Evolutionary conservation across 2,888 invertebrate genomes (phyloP), one percentile per base, ranked within the genome.

Genomic region (Phortica okadai): DNA sequence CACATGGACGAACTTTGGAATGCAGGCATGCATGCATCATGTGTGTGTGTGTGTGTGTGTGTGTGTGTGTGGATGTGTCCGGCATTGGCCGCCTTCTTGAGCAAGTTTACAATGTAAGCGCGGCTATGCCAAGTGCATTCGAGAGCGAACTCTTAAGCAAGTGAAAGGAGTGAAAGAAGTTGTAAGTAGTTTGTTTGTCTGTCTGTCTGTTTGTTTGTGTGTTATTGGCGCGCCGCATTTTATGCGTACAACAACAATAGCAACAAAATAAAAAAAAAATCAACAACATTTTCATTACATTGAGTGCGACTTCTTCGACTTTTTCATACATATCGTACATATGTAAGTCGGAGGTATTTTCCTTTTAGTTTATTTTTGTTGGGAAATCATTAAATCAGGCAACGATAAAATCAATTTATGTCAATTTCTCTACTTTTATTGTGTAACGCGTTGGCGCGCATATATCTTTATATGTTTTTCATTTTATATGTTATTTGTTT

Each of bases 261-360:
- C 62, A 62, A 21, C 62, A 62, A 64, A 62, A 5, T 16, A 25
- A 10, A 66, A 41, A 41, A 4, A 62, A 33, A n/a, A 66, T 82
- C 87, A 88, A 62, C 62, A 87, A 85, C 87, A 85, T 85, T 88
- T 85, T 88, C 85, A 85, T 85, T 85, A 88, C 86, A 88, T 88
- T 88, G 87, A 88, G 85, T 62, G 73, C 54, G 41, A 45, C 2
- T 42, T 33, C 33, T 33, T 70, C n/a, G 50, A 45, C 70, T 21
- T 21, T 21, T 21, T 21, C 21, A 21, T 21, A 21, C 21, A 21
- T 21, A 21, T 8, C 21, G 10, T n/a, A n/a, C n/a, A 6, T 54
- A 42, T 25, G 14, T 6, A 25, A 56, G 70, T 41, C 8, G 21
- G 59, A 73, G 50, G 56, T 44, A 21, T 21, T 59, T 59, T 25